Evolutionary conservation across 2,888 invertebrate genomes (phyloP), one percentile per base, ranked within the genome.

Genomic region (Achlya flavicornis): DNA sequence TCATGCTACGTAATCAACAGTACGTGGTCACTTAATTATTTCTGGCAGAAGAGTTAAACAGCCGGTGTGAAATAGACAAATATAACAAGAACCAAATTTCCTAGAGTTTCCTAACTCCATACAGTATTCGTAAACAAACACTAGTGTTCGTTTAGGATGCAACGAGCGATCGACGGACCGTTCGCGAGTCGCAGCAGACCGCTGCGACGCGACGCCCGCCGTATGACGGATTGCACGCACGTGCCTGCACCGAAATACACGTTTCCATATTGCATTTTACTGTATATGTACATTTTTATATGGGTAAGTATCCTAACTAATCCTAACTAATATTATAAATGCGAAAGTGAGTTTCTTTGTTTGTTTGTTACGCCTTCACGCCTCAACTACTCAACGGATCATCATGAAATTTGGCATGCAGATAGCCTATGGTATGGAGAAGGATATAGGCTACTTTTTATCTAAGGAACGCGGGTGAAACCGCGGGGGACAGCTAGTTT

Each of bases 181-280:
- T 60, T 60, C 60, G 60, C 60, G 41, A 60, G 41, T 41, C 19
- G 43, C 43, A 58, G 59, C 43, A 58, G 58, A 33, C 33, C 53
- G 53, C 53, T 60, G 66, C 76, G 72, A 69, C 63, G 75, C 76
- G 75, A 77, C 80, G 77, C 76, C 73, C 66, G 69, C 69, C 66
- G 83, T 78, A 83, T 86, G 86, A 85, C 84, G 78, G 82, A 87
- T 86, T 69, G 76, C 71, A 58, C 53, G 71, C 74, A 79, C 85
- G 85, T 85, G 86, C 70, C 63, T 63, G 71, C 67, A 62, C 66
- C 72, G 64, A 71, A 74, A 66, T 74, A 73, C 73, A 71, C 61
- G 57, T 43, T 58, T 46, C 33, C 62, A 58, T 53, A 19, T 53
- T 53, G 53, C 53, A 53, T 19, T 53, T 53, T 19, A 3, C 11